Conservation (phyloP, 1,140 invertebrate species). For the Steinernema feltiae region DNA sequence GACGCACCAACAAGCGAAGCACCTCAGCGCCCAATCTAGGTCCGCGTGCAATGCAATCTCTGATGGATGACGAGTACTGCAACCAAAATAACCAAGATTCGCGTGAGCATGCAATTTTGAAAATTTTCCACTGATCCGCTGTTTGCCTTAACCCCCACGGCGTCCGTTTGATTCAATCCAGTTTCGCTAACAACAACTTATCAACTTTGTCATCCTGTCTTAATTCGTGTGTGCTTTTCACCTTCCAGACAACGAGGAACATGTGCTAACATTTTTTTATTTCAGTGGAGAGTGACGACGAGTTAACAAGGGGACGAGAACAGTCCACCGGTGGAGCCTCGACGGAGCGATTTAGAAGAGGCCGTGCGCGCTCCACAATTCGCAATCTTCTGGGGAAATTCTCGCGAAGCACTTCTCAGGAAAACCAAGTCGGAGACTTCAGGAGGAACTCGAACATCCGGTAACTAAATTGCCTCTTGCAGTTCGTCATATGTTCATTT, state of each 20-base stretch:
- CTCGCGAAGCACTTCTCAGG: constrained; percentile 68
- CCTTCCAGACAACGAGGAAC: no score
- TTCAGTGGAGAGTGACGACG: constrained; percentile 54
- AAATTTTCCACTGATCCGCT: not conserved
- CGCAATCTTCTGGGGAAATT: constrained; percentile 61
- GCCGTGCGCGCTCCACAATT: constrained; percentile 49
- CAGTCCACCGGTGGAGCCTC: constrained; percentile 22
- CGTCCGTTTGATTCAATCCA: not conserved
- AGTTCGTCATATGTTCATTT: constrained; percentile 48
- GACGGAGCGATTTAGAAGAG: constrained; percentile 44
- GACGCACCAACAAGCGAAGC: constrained; percentile 66
- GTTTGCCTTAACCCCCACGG: not conserved
- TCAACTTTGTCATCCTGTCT: no score
- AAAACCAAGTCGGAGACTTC: constrained; percentile 65
- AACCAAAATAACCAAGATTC: constrained; percentile 5
- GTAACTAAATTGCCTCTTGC: not conserved
- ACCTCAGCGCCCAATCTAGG: constrained; percentile 77
- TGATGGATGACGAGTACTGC: constrained; percentile 34
- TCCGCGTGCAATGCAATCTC: constrained; percentile 23
- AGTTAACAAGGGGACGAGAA: constrained; percentile 36
- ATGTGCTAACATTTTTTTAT: no score
- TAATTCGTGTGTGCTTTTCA: no score
- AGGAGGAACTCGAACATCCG: constrained; percentile 36
- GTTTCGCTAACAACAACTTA: not conserved
- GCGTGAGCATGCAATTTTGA: constrained; percentile 5